phyloP scores from a whole-genome alignment of 2,888 invertebrate species.

The Choreutis nemorana region DNA sequence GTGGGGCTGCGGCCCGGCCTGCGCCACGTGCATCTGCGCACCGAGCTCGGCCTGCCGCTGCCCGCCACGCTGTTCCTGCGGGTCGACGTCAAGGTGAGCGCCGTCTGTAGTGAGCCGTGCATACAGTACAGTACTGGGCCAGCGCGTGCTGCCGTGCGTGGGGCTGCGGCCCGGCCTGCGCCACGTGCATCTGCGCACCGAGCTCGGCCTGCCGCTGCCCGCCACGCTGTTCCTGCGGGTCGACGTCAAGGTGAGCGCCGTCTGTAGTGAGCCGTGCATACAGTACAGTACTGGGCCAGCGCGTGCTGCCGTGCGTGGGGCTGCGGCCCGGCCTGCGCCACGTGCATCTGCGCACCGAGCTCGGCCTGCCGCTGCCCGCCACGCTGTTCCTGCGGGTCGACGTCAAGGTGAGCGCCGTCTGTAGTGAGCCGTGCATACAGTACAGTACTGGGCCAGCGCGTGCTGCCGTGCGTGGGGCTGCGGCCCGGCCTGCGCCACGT shows the following conservation, averaged over 20 bases:
- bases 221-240: slow-evolving; percentile 90
- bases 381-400: slow-evolving; percentile 89
- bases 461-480: slow-evolving; percentile 88
- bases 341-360: slow-evolving; percentile 88
- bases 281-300: slow-evolving; percentile 94
- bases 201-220: slow-evolving; percentile 88
- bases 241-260: slow-evolving; percentile 77
- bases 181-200: slow-evolving; percentile 90
- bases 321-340: slow-evolving; percentile 94
- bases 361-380: slow-evolving; percentile 88
- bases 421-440: too few species aligned
- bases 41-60: slow-evolving; percentile 90
- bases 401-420: slow-evolving; percentile 76
- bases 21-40: slow-evolving; percentile 89
- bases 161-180: slow-evolving; percentile 93
- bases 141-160: slow-evolving; percentile 90
- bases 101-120: too few species aligned
- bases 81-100: slow-evolving; percentile 80
- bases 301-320: slow-evolving; percentile 90
- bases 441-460: slow-evolving; percentile 94
- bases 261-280: too few species aligned
- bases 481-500: slow-evolving; percentile 96
- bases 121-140: too few species aligned
- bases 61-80: slow-evolving; percentile 87
- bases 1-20: slow-evolving; percentile 93